These are phyloP conservation scores for Apteryx owenii DNA, from an alignment of 2,113 vertebrate genomes.

Conservation along the genomic window DNA sequence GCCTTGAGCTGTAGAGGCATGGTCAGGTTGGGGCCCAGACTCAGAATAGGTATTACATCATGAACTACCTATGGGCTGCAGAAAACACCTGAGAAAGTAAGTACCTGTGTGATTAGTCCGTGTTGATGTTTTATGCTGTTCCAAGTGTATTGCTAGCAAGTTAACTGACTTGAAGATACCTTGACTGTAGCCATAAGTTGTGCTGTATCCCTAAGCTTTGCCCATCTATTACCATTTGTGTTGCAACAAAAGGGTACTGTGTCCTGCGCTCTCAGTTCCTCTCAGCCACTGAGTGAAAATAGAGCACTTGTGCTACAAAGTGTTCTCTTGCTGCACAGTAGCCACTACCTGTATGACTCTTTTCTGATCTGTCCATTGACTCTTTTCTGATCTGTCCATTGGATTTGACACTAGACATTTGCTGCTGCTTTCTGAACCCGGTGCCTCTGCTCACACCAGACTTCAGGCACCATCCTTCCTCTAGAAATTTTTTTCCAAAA, in stretches of 20 bases:
- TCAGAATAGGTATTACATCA: neutral
- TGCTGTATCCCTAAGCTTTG: neutral
- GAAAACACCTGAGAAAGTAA: neutral
- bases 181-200: neutral
- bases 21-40: neutral
- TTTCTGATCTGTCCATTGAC: neutral
- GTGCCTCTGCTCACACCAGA: neutral
- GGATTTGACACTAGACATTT: neutral
- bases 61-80: neutral
- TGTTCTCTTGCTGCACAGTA: neutral
- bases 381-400: neutral
- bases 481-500: neutral
- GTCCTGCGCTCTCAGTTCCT: fast-evolving
- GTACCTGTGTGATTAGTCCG: fast-evolving
- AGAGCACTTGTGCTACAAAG: neutral
- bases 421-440: neutral
- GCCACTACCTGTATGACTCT: neutral
- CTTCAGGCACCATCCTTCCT: neutral
- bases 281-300: neutral
- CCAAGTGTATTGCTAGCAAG: neutral
- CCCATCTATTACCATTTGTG: neutral
- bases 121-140: neutral
- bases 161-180: neutral
- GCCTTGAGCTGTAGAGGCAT: neutral
- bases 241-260: neutral